phyloP scores from a whole-genome alignment of 2,797 vertebrate species.

The Sternotherus odoratus region DNA sequence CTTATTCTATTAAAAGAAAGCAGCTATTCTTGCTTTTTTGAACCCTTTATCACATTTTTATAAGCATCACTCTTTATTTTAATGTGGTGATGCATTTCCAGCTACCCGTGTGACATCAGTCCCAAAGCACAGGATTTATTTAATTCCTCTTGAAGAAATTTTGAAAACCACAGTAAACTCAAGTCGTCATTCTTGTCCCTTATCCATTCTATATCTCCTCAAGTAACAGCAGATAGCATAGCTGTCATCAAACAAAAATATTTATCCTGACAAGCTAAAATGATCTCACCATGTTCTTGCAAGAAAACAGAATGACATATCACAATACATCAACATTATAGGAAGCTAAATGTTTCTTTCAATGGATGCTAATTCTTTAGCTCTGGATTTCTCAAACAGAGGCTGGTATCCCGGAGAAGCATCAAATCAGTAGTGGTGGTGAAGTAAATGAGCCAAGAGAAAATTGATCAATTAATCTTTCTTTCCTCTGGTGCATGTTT shows the following conservation, averaged over 20 bases:
- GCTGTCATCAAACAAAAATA: not conserved
- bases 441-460: not conserved
- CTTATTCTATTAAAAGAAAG: not conserved
- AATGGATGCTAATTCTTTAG: not conserved
- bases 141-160: not conserved
- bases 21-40: not conserved
- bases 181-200: fast-evolving
- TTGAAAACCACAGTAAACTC: not conserved
- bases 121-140: not conserved
- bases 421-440: not conserved
- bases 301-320: not conserved
- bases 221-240: not conserved
- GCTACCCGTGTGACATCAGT: not conserved
- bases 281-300: not conserved
- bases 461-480: not conserved
- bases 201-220: not conserved
- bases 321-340: not conserved
- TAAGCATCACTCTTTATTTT: not conserved
- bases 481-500: not conserved
- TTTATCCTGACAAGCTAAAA: not conserved
- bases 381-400: not conserved
- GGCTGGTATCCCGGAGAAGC: not conserved
- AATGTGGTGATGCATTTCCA: not conserved
- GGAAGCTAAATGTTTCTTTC: not conserved
- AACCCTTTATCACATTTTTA: not conserved